A percentile compares a stretch with the other conserved stretches of the same genome.
These are phyloP conservation scores for Suricata suricatta DNA, from an alignment of 2,113 vertebrate species.

Conservation along the genomic window DNA sequence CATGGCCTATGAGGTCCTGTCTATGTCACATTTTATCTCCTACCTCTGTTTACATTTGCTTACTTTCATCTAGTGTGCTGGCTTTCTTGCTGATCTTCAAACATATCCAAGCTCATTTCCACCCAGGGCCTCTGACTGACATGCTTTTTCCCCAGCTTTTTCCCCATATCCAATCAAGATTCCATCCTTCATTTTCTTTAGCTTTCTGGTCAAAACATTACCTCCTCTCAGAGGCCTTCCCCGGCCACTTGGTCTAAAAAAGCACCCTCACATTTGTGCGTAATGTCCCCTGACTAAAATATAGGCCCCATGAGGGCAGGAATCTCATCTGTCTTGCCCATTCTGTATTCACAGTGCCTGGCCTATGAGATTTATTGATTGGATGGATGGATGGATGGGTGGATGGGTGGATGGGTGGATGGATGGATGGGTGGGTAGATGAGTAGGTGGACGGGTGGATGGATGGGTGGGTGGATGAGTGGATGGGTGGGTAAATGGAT, in stretches of 20 bases:
- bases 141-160: background rate
- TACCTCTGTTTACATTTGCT: background rate
- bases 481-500: background rate
- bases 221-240: background rate
- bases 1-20: background rate
- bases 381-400: background rate
- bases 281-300: background rate
- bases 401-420: fast-evolving
- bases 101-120: background rate
- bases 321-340: background rate
- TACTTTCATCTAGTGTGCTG: background rate
- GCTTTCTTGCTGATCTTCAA: background rate
- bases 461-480: background rate
- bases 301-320: background rate
- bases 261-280: background rate
- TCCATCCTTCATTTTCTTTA: background rate
- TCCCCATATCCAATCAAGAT: background rate
- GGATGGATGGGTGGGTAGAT: background rate
- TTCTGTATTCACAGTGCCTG: background rate
- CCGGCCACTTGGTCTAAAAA: background rate
- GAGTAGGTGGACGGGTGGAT: background rate
- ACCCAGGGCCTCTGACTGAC: background rate
- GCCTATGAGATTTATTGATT: background rate
- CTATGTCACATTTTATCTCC: background rate
- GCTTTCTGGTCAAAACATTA: background rate